Conservation (phyloP, 1,140 invertebrate species). For the Eciton burchellii region DNA sequence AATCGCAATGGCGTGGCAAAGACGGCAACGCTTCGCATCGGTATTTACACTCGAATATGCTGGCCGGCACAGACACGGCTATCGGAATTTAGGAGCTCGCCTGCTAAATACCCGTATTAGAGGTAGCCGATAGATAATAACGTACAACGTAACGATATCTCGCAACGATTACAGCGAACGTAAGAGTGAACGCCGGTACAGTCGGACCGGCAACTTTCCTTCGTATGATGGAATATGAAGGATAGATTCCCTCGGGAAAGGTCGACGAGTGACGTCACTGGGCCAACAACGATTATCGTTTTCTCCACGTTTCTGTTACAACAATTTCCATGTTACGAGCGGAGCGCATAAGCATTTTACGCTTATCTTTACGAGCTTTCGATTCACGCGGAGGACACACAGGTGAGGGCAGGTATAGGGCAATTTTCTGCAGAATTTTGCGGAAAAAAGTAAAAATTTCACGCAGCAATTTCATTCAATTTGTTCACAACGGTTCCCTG, state of each 20-base stretch:
- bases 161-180: slow-evolving; percentile 1
- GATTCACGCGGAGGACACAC: background rate
- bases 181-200: slow-evolving; percentile 32
- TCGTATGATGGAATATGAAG: background rate
- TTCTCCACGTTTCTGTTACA: slow-evolving; percentile 15
- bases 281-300: background rate
- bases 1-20: background rate
- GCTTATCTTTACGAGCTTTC: slow-evolving; percentile 46
- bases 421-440: background rate
- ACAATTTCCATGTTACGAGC: slow-evolving; percentile 17
- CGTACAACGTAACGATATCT: slow-evolving; percentile 25
- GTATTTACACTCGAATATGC: slow-evolving; percentile 4
- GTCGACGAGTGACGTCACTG: background rate
- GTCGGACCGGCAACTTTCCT: slow-evolving; percentile 20
- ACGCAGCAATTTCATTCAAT: background rate
- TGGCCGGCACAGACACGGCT: slow-evolving; percentile 4
- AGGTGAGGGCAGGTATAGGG: background rate
- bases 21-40: slow-evolving; percentile 8
- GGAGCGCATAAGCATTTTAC: slow-evolving; percentile 10
- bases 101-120: slow-evolving; percentile 30
- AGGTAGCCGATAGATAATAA: slow-evolving; percentile 39
- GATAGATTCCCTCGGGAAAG: background rate
- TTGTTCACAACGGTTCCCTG: background rate
- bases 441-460: background rate
- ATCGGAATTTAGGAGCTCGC: slow-evolving; percentile 27